phyloP scores from a whole-genome alignment of 2,113 vertebrate genomes.

The Pterocles orientalis region DNA sequence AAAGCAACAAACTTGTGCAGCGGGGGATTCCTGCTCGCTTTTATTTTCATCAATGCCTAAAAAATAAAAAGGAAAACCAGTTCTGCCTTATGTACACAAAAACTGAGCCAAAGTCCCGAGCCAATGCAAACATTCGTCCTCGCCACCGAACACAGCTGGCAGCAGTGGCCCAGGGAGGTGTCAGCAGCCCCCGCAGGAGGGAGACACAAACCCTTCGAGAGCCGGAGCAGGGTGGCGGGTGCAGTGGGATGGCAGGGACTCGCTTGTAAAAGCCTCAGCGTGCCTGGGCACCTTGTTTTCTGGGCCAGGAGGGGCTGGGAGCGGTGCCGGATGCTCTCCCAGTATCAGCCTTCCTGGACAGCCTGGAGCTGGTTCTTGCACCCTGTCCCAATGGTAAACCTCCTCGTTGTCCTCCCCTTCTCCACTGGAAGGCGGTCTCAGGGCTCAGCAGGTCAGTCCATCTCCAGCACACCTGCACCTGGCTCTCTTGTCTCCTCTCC shows the following conservation, averaged over 20 bases:
- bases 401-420: neutral
- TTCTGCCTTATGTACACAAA: constrained; percentile 48
- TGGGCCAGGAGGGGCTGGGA: neutral
- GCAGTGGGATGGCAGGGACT: neutral
- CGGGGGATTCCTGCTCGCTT: neutral
- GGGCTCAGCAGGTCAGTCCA: neutral
- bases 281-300: neutral
- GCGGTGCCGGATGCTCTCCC: fast-evolving
- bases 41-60: constrained; percentile 46
- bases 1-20: neutral
- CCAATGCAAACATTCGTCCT: neutral
- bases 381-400: fast-evolving
- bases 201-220: neutral
- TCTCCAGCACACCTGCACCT: neutral
- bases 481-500: too few relatives aligned
- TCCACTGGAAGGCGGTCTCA: neutral
- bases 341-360: fast-evolving
- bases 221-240: neutral
- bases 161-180: neutral
- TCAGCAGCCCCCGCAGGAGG: fast-evolving
- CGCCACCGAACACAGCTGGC: neutral
- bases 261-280: neutral
- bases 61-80: constrained; percentile 38
- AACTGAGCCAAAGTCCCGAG: neutral
- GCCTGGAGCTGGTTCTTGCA: neutral